phyloP scores from a whole-genome alignment of 1,140 invertebrate species.

The Drosophila santomea region DNA sequence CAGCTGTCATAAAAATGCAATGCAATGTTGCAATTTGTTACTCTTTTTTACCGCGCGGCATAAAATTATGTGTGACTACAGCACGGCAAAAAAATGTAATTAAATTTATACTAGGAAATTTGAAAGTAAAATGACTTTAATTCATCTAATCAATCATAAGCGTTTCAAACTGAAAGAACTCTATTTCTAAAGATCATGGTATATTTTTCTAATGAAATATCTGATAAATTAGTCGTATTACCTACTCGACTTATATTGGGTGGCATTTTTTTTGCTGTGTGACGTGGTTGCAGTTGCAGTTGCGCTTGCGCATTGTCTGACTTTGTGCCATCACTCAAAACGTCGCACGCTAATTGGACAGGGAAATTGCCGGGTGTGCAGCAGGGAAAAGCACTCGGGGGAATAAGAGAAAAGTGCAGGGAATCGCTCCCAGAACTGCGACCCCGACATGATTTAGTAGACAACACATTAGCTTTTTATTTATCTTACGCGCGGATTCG shows the following conservation, averaged over 20 bases:
- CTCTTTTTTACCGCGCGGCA: slow-evolving; percentile 33
- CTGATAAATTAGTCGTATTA: too few relatives aligned
- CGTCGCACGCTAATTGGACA: slow-evolving; percentile 82
- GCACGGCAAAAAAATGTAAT: background rate
- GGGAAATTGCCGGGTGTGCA: slow-evolving; percentile 61
- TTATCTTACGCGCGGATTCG: slow-evolving; percentile 76
- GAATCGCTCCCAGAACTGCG: slow-evolving; percentile 16
- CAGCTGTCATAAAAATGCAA: slow-evolving; percentile 78
- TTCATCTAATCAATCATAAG: too few relatives aligned
- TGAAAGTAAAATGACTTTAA: background rate
- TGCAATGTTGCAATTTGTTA: slow-evolving; percentile 73
- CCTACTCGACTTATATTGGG: background rate
- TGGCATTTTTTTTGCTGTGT: background rate
- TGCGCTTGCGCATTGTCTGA: slow-evolving; percentile 80
- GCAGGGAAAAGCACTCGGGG: slow-evolving; percentile 3
- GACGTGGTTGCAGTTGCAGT: slow-evolving; percentile 34
- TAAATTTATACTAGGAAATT: background rate
- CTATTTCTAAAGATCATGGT: too few relatives aligned
- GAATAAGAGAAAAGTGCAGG: background rate
- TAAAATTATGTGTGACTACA: slow-evolving; percentile 58
- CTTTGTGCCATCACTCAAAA: slow-evolving; percentile 77
- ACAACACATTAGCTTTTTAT: slow-evolving; percentile 73
- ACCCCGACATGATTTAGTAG: slow-evolving; percentile 66
- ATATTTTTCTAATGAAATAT: background rate
- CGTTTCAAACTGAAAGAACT: too few relatives aligned